Base-by-base conservation (phyloP, 2,113 vertebrate genomes). In the Athene cunicularia region DNA sequence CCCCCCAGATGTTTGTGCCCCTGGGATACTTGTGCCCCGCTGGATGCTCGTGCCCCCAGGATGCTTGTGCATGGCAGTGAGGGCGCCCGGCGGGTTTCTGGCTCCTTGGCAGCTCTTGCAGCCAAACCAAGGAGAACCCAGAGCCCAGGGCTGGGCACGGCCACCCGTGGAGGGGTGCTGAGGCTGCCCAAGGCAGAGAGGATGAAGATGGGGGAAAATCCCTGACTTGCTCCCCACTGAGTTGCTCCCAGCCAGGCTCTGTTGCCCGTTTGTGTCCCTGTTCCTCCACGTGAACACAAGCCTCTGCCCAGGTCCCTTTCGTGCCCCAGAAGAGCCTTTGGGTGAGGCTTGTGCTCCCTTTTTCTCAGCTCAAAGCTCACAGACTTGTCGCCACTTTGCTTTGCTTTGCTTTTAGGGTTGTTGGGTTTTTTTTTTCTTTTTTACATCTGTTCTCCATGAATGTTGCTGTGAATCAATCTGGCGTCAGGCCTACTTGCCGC, bases 51-150 rank as follows among this genome's bases (percentile, higher is more conserved):
- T 12, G 24, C 3, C 12, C n/a, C n/a, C 2, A 1, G 49, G 49
- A 39, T 49, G 39, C 28, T 80, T 2, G 2, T 26, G 43, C 55
- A 0, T 1, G 9, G 58, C 49, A 59, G 15, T 2, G 0, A 0
- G 2, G 35, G 20, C 4, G 14, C 47, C 49, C 1, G 2, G 19
- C 13, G 63, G 33, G 2, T 81, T 77, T 50, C 68, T 39, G 23
- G 43, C 62, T 70, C 43, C 70, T 81, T 5, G 0, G 32, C 41
- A 74, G 9, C 27, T 86, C 63, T 73, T 70, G 39, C 39, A 73
- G 55, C 11, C 35, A 33, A 55, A 75, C 0, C 1, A 2, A 41
- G 66, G 12, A 67, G 47, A 87, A 23, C 4, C 27, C 17, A 2
- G 21, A 53, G 30, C 32, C 20, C 41, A 56, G 62, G 14, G 39